Evolutionary conservation across 2,888 invertebrate species (phyloP).

Genomic region (Subacronicta megacephala): DNA sequence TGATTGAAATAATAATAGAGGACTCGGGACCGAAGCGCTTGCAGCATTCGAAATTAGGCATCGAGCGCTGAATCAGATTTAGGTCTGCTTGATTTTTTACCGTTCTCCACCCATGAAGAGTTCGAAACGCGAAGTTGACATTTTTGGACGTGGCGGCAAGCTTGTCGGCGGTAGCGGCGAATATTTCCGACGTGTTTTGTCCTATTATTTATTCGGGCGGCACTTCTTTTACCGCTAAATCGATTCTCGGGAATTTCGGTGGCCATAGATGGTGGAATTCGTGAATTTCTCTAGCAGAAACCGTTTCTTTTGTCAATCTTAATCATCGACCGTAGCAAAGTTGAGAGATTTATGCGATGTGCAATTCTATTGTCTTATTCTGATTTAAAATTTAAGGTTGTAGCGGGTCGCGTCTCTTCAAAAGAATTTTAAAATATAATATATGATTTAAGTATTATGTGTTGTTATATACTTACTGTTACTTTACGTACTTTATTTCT

Average conservation of each 20-base stretch:
- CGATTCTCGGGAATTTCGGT: constrained; percentile 74
- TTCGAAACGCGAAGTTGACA: constrained; percentile 71
- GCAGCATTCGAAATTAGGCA: constrained; percentile 77
- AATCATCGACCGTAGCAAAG: constrained; percentile 72
- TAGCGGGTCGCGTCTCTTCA: constrained; percentile 40
- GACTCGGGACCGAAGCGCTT: constrained; percentile 66
- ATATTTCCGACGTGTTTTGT: constrained; percentile 81
- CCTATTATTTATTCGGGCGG: constrained; percentile 79
- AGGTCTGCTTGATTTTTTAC: constrained; percentile 70
- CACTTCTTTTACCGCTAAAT: constrained; percentile 70
- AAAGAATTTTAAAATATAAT: constrained; percentile 44
- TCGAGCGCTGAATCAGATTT: constrained; percentile 56
- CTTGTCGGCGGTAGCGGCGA: constrained; percentile 70
- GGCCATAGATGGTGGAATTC: constrained; percentile 62
- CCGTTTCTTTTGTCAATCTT: constrained; percentile 76
- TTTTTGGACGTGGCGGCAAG: constrained; percentile 73
- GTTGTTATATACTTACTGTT: too few species aligned
- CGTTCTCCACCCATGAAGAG: constrained; percentile 80
- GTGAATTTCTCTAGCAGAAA: constrained; percentile 65
- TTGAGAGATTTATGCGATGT: constrained; percentile 71
- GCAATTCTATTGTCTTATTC: constrained; percentile 58
- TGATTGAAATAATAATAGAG: constrained; percentile 86
- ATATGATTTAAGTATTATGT: too few species aligned
- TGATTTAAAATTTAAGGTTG: constrained; percentile 43
- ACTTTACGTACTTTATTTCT: too few species aligned